phyloP scores from a whole-genome alignment of 1,140 invertebrate species.

The Drosophila cardini region DNA sequence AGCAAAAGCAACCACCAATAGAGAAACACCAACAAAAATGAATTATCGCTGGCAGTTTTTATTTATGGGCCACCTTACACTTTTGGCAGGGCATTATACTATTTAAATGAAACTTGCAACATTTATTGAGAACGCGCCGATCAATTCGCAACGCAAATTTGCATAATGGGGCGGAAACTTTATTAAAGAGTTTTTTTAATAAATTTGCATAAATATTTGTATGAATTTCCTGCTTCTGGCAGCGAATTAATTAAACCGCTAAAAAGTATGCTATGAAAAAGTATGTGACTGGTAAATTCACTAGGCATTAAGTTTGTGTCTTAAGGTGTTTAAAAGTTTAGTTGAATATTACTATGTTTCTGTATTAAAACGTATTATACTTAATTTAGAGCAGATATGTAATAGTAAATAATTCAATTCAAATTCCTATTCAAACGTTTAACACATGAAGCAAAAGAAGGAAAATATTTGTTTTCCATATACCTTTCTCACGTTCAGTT shows the following conservation, averaged over 20 bases:
- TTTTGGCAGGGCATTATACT: constrained; percentile 13
- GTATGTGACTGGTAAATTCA: background rate
- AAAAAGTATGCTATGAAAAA: background rate
- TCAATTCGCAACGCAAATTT: constrained; percentile 32
- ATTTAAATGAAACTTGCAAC: constrained; percentile 30
- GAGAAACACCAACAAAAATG: constrained; percentile 28
- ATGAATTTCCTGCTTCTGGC: too few species aligned
- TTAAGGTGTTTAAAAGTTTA: too few species aligned
- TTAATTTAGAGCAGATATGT: too few species aligned
- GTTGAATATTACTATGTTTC: too few species aligned
- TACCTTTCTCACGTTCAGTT: too few species aligned
- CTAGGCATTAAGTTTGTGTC: too few species aligned
- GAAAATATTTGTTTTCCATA: too few species aligned
- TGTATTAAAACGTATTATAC: too few species aligned
- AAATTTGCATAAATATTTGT: too few species aligned
- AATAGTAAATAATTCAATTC: too few species aligned
- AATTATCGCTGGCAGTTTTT: constrained; percentile 49
- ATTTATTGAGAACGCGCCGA: constrained; percentile 28
- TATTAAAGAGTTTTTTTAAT: background rate
- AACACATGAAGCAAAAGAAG: too few species aligned
- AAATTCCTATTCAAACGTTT: too few species aligned
- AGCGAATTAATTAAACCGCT: background rate
- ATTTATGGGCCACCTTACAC: constrained; percentile 25
- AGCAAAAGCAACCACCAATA: constrained; percentile 7
- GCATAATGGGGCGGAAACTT: constrained; percentile 7